Evolutionary conservation across 1,140 invertebrate genomes (phyloP), one percentile per base, ranked within the genome.

Genomic region (Trichoplusia ni): DNA sequence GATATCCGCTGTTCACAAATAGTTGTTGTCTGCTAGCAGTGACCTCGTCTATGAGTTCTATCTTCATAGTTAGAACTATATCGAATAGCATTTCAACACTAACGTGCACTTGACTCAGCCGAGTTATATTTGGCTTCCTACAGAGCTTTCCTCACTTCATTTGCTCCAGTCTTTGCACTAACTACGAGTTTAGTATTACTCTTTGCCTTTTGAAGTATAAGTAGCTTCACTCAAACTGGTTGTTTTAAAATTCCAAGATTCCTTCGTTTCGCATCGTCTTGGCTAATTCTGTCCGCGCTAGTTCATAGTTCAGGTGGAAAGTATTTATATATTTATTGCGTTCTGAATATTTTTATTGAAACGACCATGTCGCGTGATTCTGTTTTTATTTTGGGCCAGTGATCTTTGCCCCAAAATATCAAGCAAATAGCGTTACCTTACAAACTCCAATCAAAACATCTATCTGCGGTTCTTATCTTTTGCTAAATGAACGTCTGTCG

Each of bases 61-160:
- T 58, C 16, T 54, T 23, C 25, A 31, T 25, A 42, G 51, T 38
- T 38, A 38, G 14, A 38, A 44, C 27, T 29, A 44, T 14, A 58
- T 2, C 19, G 54, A 58, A 58, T 58, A 44, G 54, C 44, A 18
- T 44, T 44, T 44, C 38, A 42, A 23, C 37, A 42, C 31, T n/a
- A 31, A 40, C 37, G 64, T 74, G 71, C 71, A 67, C 68, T 74
- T 74, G 68, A 74, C 68, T 74, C 68, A 71, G 46, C 60, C 56
- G 54, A 33, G 71, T 61, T 74, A 74, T 71, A 71, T 73, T 73
- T 44, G 47, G 71, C 51, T 31, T 56, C 58, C 59, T 67, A 40
- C 51, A 8, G 11, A 44, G 64, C 54, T 63, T 62, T 70, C 63
- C 59, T 53, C 69, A 63, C 69, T 44, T 71, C 59, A 54, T 64